A percentile compares a stretch with the other conserved stretches of the same genome.
These are phyloP conservation scores for Dendrolimus houi DNA, from an alignment of 2,888 invertebrate species.

Conservation along the genomic window DNA sequence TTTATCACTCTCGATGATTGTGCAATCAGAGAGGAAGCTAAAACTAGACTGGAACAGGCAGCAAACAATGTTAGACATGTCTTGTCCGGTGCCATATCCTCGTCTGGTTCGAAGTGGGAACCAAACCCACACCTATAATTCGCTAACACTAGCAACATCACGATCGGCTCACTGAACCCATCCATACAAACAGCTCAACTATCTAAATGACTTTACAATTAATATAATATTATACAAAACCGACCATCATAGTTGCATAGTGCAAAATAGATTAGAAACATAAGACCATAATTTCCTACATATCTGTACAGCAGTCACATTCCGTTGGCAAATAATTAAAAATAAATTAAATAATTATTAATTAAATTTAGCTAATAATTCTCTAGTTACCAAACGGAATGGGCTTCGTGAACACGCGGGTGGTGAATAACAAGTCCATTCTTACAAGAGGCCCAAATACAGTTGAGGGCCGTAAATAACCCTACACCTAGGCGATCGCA, in stretches of 20 bases:
- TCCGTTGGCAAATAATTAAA: conserved; percentile 71
- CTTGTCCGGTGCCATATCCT: not conserved
- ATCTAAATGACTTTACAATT: no score
- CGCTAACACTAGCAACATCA: not conserved
- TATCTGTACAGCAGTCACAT: conserved; percentile 72
- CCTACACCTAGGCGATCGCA: conserved; percentile 65
- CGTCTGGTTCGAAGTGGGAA: no score
- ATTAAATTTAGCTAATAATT: conserved; percentile 72
- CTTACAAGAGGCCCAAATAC: conserved; percentile 51
- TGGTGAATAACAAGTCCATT: conserved; percentile 71
- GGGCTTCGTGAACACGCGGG: conserved; percentile 74
- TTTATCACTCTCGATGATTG: conserved; percentile 26
- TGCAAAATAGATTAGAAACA: not conserved
- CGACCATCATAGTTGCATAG: not conserved
- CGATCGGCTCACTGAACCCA: not conserved
- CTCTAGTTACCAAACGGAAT: conserved; percentile 71
- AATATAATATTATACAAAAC: not conserved
- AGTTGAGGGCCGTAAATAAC: conserved; percentile 44
- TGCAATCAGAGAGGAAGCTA: conserved; percentile 19
- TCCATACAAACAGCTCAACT: not conserved
- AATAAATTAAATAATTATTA: conserved; percentile 64
- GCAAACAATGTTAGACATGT: conserved; percentile 5
- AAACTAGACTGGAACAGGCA: conserved; percentile 8
- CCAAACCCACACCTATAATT: not conserved
- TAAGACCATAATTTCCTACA: conserved; percentile 44